Evolutionary conservation across 2,797 vertebrate species (phyloP).

Genomic region (Notolabrus celidotus): DNA sequence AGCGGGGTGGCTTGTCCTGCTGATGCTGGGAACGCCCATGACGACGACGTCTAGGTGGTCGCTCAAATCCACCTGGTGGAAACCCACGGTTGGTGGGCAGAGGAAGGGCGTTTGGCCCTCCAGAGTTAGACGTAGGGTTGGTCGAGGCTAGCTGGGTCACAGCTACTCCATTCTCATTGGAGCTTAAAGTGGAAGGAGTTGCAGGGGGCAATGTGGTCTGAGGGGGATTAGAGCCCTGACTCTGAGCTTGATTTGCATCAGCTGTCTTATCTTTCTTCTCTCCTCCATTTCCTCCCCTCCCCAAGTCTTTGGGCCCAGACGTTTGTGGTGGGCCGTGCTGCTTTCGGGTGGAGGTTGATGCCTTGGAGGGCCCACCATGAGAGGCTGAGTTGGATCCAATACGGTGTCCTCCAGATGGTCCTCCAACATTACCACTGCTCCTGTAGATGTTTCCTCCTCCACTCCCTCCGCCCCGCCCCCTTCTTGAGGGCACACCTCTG

Average conservation of each 20-base stretch:
- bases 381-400: conserved; percentile 72
- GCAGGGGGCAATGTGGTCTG: conserved; percentile 58
- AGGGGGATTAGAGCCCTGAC: conserved; percentile 72
- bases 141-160: conserved; percentile 61
- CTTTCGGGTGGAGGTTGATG: conserved; percentile 74
- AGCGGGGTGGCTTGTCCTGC: conserved; percentile 95
- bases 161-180: conserved; percentile 82
- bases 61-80: conserved; percentile 84
- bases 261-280: conserved; percentile 85
- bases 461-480: conserved; percentile 89
- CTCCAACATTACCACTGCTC: conserved; percentile 74
- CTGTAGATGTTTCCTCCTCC: conserved; percentile 81
- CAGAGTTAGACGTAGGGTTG: conserved; percentile 70
- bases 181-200: conserved; percentile 54
- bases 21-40: conserved; percentile 93
- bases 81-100: conserved; percentile 70
- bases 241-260: conserved; percentile 75
- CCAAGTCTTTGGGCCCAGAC: conserved; percentile 78
- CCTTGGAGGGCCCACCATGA: conserved; percentile 77
- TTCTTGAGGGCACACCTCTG: conserved; percentile 92
- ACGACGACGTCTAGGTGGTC: conserved; percentile 87
- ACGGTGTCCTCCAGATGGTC: conserved; percentile 75
- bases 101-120: conserved; percentile 67
- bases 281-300: conserved; percentile 68
- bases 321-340: conserved; percentile 75